phyloP scores from a whole-genome alignment of 2,797 vertebrate genomes.

The Falco novaeseelandiae region DNA sequence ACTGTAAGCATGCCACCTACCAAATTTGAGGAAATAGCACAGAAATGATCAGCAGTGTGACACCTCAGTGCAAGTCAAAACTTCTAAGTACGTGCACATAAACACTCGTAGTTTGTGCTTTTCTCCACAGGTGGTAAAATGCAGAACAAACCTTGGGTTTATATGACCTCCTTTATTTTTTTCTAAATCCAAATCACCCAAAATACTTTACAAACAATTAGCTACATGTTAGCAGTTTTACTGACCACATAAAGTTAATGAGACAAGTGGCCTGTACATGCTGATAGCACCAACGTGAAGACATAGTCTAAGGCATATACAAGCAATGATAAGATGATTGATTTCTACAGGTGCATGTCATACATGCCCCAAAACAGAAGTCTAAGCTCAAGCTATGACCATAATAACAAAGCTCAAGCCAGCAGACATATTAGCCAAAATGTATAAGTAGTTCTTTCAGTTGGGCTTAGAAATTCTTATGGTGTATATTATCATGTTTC shows the following conservation, averaged over 20 bases:
- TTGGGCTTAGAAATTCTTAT: neutral
- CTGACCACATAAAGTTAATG: neutral
- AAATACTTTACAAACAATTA: neutral
- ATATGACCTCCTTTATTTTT: neutral
- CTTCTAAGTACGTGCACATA: neutral
- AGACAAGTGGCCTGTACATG: neutral
- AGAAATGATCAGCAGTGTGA: conserved; percentile 32
- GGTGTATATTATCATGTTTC: neutral
- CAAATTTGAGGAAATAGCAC: conserved; percentile 20
- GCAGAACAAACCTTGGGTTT: neutral
- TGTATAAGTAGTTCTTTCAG: neutral
- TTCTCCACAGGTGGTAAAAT: neutral
- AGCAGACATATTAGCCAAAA: neutral
- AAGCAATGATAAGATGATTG: neutral
- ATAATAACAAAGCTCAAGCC: neutral
- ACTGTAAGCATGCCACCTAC: conserved; percentile 45
- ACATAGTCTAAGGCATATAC: neutral
- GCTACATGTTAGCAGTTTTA: neutral
- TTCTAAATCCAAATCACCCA: neutral
- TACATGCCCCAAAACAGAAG: neutral
- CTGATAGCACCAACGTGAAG: neutral
- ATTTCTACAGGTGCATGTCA: neutral
- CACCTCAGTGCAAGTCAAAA: conserved; percentile 11
- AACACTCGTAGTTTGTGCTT: neutral
- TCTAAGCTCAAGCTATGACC: neutral